Evolutionary conservation across 2,888 invertebrate species (phyloP), one percentile per base, ranked within the genome.

Genomic region (Entomobrya proxima): DNA sequence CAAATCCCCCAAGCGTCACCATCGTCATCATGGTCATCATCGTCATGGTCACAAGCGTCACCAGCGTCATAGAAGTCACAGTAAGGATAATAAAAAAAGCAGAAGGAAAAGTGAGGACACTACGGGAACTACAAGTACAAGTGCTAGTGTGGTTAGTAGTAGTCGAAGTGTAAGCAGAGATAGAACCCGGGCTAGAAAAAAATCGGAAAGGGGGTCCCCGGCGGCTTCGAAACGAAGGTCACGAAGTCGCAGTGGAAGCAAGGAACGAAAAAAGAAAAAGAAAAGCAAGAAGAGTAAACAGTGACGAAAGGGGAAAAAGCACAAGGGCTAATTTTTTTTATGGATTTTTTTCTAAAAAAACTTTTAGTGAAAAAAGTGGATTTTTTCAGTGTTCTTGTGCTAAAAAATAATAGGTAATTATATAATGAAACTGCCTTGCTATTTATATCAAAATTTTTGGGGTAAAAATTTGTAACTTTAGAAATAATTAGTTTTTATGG

Each of bases 221-320:
- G 72, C 81, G 7, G 30, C 32, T n/a, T 81, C 81, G 13, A 81
- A 81, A n/a, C n/a, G n/a, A n/a, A n/a, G n/a, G n/a, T n/a, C n/a
- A n/a, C n/a, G n/a, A n/a, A n/a, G n/a, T n/a, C n/a, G n/a, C n/a
- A n/a, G n/a, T n/a, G n/a, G n/a, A n/a, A n/a, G n/a, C n/a, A n/a
- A n/a, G 44, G 81, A 81, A 44, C 35, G 74, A 27, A 81, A 82
- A 37, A 75, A 82, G 50, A 82, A 82, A 64, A 81, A 81, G 52
- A 81, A 81, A 44, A 74, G 72, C 1, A 81, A 81, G 32, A 81
- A 81, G 81, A 74, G 30, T 5, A 61, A 61, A 30, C 61, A 61
- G 30, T 61, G 61, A 61, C 27, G 15, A 61, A 61, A 52, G n/a
- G n/a, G n/a, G n/a, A n/a, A n/a, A n/a, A n/a, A n/a, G n/a, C n/a